phyloP scores from a whole-genome alignment of 1,140 invertebrate species.

The Hylaeus volcanicus region DNA sequence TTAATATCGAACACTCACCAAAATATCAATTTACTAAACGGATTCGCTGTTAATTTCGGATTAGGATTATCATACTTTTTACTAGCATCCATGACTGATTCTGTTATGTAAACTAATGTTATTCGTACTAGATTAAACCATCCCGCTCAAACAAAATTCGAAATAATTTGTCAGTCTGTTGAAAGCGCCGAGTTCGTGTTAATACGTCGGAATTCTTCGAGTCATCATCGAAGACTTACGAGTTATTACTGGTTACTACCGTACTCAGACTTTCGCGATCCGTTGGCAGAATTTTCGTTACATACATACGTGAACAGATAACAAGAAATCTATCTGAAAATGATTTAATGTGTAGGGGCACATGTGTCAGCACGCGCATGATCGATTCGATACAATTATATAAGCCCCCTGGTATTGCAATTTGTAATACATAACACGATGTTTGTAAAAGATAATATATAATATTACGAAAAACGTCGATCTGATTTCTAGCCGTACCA shows the following conservation, averaged over 20 bases:
- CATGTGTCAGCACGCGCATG: conserved; percentile 11
- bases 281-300: not conserved
- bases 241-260: not conserved
- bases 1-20: conserved; percentile 72
- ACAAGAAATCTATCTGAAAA: not conserved
- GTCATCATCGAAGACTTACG: conserved; percentile 29
- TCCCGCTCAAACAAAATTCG: conserved; percentile 1
- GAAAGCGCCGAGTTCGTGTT: not conserved
- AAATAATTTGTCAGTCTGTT: not conserved
- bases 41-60: conserved; percentile 76
- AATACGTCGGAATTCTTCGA: not conserved
- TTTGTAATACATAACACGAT: not conserved
- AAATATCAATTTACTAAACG: conserved; percentile 76
- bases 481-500: not conserved
- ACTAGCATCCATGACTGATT: conserved; percentile 73
- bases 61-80: conserved; percentile 79
- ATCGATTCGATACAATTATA: conserved; percentile 27
- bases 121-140: not conserved
- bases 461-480: conserved; percentile 11
- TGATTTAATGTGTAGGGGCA: conserved; percentile 1
- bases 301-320: not conserved
- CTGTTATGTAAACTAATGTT: not conserved
- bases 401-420: not conserved
- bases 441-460: not conserved
- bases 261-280: not conserved